A percentile compares a stretch with the other conserved stretches of the same genome.
Conservation (phyloP, 1,140 invertebrate genomes). For the Zeugodacus cucurbitae region DNA sequence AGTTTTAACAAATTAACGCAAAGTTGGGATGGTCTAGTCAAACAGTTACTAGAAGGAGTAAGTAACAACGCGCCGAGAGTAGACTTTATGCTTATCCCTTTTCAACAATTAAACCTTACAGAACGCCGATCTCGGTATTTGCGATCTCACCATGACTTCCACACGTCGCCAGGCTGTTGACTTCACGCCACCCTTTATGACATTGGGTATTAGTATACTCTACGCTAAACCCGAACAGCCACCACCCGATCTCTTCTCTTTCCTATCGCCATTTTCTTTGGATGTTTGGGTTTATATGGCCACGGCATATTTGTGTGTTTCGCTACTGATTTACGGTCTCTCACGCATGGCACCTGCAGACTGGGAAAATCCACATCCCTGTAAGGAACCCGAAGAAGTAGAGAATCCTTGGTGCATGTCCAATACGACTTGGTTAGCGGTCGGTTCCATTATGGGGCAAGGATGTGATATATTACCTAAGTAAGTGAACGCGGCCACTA, state of each 20-base stretch:
- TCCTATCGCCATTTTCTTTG: constrained; percentile 86
- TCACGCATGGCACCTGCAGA: constrained; percentile 84
- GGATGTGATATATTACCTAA: constrained; percentile 83
- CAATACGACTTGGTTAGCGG: constrained; percentile 82
- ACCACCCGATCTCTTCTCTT: constrained; percentile 83
- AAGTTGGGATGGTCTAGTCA: constrained; percentile 89
- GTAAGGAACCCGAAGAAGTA: constrained; percentile 81
- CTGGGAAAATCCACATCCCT: constrained; percentile 90
- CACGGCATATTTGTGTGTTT: constrained; percentile 87
- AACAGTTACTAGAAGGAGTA: constrained; percentile 83
- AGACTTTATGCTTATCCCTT: background rate
- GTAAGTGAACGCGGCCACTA: constrained; percentile 70
- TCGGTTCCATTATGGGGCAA: constrained; percentile 84
- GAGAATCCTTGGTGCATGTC: constrained; percentile 83
- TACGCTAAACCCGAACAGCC: constrained; percentile 78
- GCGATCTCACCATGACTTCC: constrained; percentile 92
- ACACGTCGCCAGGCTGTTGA: constrained; percentile 85
- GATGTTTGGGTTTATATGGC: constrained; percentile 95
- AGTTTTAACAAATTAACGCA: constrained; percentile 75
- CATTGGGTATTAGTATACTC: constrained; percentile 84
- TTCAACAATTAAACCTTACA: constrained; percentile 61
- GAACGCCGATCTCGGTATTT: constrained; percentile 92
- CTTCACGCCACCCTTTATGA: constrained; percentile 91
- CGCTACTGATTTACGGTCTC: constrained; percentile 81
- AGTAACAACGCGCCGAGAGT: constrained; percentile 51